Conservation (phyloP, 1,140 invertebrate species). For the Cecropterus lyciades region DNA sequence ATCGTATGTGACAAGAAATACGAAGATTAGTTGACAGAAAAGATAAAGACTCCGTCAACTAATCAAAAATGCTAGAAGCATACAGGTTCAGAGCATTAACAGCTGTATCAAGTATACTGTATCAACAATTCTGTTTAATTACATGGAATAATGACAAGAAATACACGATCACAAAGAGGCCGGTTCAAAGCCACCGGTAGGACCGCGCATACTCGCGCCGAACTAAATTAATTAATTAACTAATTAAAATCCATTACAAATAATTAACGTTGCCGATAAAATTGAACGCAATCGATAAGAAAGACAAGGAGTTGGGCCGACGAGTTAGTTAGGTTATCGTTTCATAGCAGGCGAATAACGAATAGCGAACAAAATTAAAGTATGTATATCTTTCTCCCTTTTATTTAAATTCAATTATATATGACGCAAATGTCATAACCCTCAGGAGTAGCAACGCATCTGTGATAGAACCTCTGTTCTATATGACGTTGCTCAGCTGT, state of each 20-base stretch:
- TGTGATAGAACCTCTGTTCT: too few relatives aligned
- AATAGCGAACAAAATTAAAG: neutral
- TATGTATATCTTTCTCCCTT: too few relatives aligned
- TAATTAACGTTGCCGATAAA: conserved; percentile 77
- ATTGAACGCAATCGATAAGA: conserved; percentile 73
- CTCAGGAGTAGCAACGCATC: too few relatives aligned
- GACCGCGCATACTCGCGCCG: conserved; percentile 53
- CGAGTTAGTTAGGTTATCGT: conserved; percentile 13
- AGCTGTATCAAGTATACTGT: conserved; percentile 4
- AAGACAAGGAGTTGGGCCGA: conserved; percentile 62
- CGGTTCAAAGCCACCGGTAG: conserved; percentile 70
- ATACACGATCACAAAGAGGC: conserved; percentile 54
- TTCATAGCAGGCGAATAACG: neutral
- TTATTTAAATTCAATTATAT: too few relatives aligned
- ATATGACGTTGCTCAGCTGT: too few relatives aligned
- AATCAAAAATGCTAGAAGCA: neutral
- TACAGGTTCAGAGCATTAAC: neutral
- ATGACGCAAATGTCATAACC: too few relatives aligned
- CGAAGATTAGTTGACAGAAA: too few relatives aligned
- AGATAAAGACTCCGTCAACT: too few relatives aligned
- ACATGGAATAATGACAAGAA: conserved; percentile 30
- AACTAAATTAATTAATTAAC: conserved; percentile 81
- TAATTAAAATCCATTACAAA: conserved; percentile 82
- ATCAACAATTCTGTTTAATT: conserved; percentile 27
- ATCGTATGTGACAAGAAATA: too few relatives aligned